Percentiles rank a stretch among this genome's conserved stretches.
These are phyloP conservation scores for Ochotona princeps DNA, from an alignment of 2,113 vertebrate genomes.

Conservation along the genomic window DNA sequence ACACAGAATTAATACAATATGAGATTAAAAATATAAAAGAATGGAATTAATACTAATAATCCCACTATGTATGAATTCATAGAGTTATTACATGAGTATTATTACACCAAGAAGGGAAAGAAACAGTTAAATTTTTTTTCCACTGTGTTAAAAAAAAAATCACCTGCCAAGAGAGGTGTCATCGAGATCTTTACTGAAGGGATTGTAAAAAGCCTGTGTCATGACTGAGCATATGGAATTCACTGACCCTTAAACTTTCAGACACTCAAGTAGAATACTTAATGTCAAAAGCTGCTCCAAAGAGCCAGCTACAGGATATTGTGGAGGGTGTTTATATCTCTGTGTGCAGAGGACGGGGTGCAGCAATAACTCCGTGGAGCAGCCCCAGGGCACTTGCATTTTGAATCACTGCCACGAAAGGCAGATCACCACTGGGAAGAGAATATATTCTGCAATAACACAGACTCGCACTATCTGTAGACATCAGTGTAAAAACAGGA, in stretches of 20 bases:
- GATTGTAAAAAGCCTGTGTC: conserved; percentile 41
- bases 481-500: conserved; percentile 78
- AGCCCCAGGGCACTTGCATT: conserved; percentile 81
- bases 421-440: conserved; percentile 77
- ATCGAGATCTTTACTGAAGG: conserved; percentile 47
- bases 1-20: conserved; percentile 3
- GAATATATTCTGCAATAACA: conserved; percentile 79
- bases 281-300: conserved; percentile 66
- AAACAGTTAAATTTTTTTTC: conserved; percentile 55
- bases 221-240: conserved; percentile 68
- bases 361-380: conserved; percentile 78
- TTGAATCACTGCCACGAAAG: conserved; percentile 84
- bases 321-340: conserved; percentile 78
- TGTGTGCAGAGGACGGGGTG: conserved; percentile 33
- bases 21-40: background rate
- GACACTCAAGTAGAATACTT: conserved; percentile 66
- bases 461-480: conserved; percentile 82
- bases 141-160: conserved; percentile 62
- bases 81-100: background rate
- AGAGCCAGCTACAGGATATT: conserved; percentile 73
- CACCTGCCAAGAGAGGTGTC: conserved; percentile 60
- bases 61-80: background rate
- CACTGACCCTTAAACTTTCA: conserved; percentile 72
- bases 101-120: background rate
- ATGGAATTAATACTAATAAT: background rate